Percentiles rank a stretch among this genome's conserved stretches.
Evolutionary conservation across 2,888 invertebrate genomes (phyloP).

Genomic region (Tubulanus polymorphus): DNA sequence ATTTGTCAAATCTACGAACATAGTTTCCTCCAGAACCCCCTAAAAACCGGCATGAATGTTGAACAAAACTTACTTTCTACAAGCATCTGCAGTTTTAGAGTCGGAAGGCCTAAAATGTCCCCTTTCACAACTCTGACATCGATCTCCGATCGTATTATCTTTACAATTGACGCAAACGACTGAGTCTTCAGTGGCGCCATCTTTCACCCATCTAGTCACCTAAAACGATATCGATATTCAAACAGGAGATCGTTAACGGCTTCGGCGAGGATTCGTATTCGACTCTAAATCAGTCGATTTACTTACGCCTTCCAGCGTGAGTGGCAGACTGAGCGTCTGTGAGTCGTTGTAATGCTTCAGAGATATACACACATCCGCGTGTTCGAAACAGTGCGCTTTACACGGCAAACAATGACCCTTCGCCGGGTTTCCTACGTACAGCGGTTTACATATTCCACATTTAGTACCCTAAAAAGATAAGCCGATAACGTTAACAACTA

Average conservation of each 20-base stretch:
- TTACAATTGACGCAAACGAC: constrained; percentile 82
- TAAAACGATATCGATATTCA: constrained; percentile 57
- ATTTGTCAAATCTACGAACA: too few relatives aligned
- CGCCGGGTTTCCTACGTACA: constrained; percentile 86
- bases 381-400: constrained; percentile 82
- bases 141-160: constrained; percentile 56
- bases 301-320: too few relatives aligned
- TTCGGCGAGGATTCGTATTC: too few relatives aligned
- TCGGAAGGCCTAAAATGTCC: constrained; percentile 58
- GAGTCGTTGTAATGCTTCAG: too few relatives aligned
- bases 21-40: too few relatives aligned
- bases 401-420: constrained; percentile 85
- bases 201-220: neutral
- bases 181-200: constrained; percentile 32
- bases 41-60: too few relatives aligned
- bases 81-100: neutral
- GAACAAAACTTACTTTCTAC: constrained; percentile 2
- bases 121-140: constrained; percentile 54
- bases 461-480: constrained; percentile 70
- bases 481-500: too few relatives aligned
- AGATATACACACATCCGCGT: constrained; percentile 61
- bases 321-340: too few relatives aligned
- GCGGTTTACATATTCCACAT: constrained; percentile 83
- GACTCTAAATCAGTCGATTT: too few relatives aligned
- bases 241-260: too few relatives aligned